Percentiles rank a stretch among this genome's conserved stretches.
Conservation (phyloP, 2,113 vertebrate species). For the Pomatorhinus ruficollis region DNA sequence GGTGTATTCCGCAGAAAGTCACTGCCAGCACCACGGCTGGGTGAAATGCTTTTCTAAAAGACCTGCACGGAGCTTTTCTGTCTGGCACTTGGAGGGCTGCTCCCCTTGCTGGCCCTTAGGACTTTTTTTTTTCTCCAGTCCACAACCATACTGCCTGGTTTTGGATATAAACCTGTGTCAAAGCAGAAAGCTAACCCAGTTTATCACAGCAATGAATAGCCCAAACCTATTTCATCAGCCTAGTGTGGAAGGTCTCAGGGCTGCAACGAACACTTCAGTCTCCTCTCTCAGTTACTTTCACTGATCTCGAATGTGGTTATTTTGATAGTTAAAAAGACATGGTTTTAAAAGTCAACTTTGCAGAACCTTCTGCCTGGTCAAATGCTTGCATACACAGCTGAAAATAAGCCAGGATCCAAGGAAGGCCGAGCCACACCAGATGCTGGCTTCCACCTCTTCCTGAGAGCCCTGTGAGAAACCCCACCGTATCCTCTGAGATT, state of each 20-base stretch:
- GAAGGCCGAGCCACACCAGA: neutral
- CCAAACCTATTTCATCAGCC: neutral
- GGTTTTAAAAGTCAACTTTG: neutral
- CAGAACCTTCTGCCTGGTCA: neutral
- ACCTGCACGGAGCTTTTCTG: neutral
- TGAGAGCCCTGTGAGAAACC: neutral
- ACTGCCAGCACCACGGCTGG: fast-evolving
- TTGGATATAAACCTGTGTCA: neutral
- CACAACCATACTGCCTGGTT: fast-evolving
- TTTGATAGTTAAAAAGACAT: neutral
- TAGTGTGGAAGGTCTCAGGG: neutral
- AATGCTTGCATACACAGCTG: neutral
- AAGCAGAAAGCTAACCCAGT: neutral
- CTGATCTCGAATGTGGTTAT: neutral
- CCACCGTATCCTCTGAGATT: neutral
- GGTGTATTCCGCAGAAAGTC: fast-evolving
- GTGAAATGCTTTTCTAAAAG: neutral
- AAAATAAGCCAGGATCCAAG: neutral
- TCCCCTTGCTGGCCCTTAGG: fast-evolving
- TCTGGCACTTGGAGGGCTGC: fast-evolving
- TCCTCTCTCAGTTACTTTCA: neutral
- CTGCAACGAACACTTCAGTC: neutral
- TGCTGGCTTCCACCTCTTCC: neutral
- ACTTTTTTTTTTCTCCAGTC: neutral
- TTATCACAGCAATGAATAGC: neutral